Percentiles rank a stretch among this genome's conserved stretches.
Conservation (phyloP, 2,888 invertebrate genomes). For the Chironomus tentans region DNA sequence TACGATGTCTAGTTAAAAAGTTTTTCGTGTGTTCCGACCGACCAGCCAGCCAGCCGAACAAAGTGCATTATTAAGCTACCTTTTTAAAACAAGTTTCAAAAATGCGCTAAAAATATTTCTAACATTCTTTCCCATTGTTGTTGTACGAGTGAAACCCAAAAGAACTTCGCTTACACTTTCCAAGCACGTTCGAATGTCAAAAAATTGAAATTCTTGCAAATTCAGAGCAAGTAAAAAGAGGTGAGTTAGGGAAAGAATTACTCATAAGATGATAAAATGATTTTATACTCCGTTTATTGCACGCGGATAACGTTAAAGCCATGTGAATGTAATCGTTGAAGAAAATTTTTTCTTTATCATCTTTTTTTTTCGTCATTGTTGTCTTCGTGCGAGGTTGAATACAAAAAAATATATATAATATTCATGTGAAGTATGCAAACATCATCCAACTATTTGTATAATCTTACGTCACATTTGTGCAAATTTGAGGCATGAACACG, state of each 20-base stretch:
- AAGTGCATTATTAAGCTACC: no score
- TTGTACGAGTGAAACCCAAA: background rate
- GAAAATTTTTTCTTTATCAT: background rate
- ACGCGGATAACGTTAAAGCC: background rate
- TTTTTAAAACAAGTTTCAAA: no score
- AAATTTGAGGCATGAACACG: background rate
- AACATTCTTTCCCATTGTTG: no score
- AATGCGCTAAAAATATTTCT: no score
- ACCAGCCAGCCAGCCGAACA: no score
- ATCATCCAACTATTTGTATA: conserved; percentile 1
- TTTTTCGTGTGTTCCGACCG: no score
- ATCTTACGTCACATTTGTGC: background rate
- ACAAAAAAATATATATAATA: background rate
- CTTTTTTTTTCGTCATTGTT: background rate
- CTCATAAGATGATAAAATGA: conserved; percentile 7
- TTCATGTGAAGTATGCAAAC: background rate
- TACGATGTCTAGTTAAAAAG: no score
- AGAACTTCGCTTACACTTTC: background rate
- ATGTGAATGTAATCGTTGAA: background rate
- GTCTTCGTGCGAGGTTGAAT: background rate
- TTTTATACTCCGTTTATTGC: conserved; percentile 2
- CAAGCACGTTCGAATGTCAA: conserved; percentile 8
- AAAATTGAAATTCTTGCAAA: conserved; percentile 22
- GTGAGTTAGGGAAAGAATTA: background rate
- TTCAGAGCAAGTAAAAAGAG: background rate